Evolutionary conservation across 2,113 vertebrate genomes (phyloP).

Genomic region (Ia io): DNA sequence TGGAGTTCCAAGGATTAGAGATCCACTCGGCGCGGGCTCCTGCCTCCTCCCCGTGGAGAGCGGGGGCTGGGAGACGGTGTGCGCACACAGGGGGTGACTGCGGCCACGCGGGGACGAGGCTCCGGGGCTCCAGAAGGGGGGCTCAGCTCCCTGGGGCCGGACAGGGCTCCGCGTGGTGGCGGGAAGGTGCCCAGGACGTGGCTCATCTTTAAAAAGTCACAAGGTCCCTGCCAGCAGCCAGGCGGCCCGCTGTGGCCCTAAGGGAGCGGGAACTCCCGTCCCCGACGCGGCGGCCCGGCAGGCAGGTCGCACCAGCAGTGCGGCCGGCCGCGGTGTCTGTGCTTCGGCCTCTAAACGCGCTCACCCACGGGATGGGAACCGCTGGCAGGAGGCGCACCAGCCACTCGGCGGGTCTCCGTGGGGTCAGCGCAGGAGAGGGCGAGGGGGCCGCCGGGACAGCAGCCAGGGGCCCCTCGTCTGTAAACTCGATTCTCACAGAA

Average conservation of each 20-base stretch:
- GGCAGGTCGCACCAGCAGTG: too few relatives aligned
- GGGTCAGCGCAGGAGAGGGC: background rate
- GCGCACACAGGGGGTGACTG: too few relatives aligned
- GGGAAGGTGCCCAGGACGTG: background rate
- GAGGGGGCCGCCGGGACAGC: background rate
- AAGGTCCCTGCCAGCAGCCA: background rate
- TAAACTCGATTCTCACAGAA: background rate
- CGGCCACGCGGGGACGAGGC: background rate
- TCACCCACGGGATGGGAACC: fast-evolving
- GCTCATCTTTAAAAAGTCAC: background rate
- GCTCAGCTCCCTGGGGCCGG: background rate
- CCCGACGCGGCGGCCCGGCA: too few relatives aligned
- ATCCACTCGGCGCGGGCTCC: background rate
- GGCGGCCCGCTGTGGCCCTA: background rate
- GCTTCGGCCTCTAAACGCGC: background rate
- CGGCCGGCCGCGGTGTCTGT: background rate
- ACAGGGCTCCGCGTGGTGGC: background rate
- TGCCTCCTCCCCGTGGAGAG: background rate
- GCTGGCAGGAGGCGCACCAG: background rate
- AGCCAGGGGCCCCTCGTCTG: background rate
- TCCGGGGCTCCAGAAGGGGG: background rate
- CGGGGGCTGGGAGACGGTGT: too few relatives aligned
- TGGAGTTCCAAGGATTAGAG: background rate
- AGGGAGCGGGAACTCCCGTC: too few relatives aligned
- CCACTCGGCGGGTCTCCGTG: background rate